Evolutionary conservation across 2,797 vertebrate genomes (phyloP), one percentile per base, ranked within the genome.

Genomic region (Sebastes oblongus): DNA sequence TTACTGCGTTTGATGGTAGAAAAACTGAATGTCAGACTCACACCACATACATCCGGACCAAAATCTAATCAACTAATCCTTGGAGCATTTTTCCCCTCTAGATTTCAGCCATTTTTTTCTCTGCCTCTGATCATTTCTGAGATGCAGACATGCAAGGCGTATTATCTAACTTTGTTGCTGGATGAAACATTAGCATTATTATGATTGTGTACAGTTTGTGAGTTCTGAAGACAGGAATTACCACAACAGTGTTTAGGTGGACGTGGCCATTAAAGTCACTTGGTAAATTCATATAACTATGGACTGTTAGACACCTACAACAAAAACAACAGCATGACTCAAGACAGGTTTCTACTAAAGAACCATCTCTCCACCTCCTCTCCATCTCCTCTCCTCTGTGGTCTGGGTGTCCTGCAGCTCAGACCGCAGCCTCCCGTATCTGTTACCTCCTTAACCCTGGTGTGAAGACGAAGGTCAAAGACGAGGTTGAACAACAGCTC

Each of bases 381-480:
- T 65, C 46, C 50, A 4, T 32, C 30, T 72, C 46, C 30, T 69
- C 55, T 65, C 46, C 50, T 46, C 61, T 84, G 72, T 0, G 27
- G 77, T 78, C 20, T 74, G 67, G 25, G 80, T 56, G 77, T 78
- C 72, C 46, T 66, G 60, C 76, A 66, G 82, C 73, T 84, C 58
- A 32, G 73, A 81, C 84, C 34, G 4, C 84, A 83, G 65, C 24
- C 71, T 77, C 24, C 58, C 30, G 71, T 89, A 82, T 91, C 82
- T 8, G 69, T 88, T 87, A 58, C 87, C 82, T 69, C 68, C 71
- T 81, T 72, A 30, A 78, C 65, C 83, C 30, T 66, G 18, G 11
- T 12, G 20, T 71, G 39, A 52, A 61, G 76, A 68, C 78, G 73
- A 89, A 92, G 85, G 86, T 86, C 86, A 83, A 36, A 34, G 72